Percentiles rank a stretch among this genome's conserved stretches.
phyloP scores from a whole-genome alignment of 2,113 vertebrate species.

The Uria lomvia region DNA sequence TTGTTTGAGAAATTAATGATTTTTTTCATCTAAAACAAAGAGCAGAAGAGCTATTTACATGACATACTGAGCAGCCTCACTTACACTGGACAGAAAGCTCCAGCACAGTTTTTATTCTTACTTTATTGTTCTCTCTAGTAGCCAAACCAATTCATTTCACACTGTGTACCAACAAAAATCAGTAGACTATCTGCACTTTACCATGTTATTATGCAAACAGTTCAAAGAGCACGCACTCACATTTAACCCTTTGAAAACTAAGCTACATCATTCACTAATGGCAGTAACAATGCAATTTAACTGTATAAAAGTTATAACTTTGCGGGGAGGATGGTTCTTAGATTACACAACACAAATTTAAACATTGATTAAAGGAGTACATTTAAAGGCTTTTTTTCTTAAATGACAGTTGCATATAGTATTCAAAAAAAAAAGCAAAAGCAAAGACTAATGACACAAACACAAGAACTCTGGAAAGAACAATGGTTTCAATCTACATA shows the following conservation, averaged over 20 bases:
- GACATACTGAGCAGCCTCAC: conserved; percentile 67
- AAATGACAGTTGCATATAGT: background rate
- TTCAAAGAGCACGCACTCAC: background rate
- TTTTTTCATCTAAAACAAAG: conserved; percentile 50
- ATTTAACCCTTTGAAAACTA: background rate
- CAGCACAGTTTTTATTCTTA: conserved; percentile 67
- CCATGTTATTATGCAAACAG: background rate
- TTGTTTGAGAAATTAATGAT: background rate
- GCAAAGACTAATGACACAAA: background rate
- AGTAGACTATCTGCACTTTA: background rate
- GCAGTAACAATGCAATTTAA: background rate
- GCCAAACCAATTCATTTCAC: conserved; percentile 70
- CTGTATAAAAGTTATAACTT: background rate
- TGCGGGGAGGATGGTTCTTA: background rate
- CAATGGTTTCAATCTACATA: background rate
- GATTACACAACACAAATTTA: background rate
- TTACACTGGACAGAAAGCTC: conserved; percentile 68
- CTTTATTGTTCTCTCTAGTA: conserved; percentile 64
- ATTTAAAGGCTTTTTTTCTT: background rate
- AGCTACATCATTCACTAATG: background rate
- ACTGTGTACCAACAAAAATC: conserved; percentile 53
- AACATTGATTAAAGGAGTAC: background rate
- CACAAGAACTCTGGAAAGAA: background rate
- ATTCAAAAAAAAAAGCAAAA: background rate
- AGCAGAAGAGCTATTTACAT: conserved; percentile 62